Evolutionary conservation across 2,797 vertebrate species (phyloP), one percentile per base, ranked within the genome.

Genomic region (Xiphorhynchus erythropygius): DNA sequence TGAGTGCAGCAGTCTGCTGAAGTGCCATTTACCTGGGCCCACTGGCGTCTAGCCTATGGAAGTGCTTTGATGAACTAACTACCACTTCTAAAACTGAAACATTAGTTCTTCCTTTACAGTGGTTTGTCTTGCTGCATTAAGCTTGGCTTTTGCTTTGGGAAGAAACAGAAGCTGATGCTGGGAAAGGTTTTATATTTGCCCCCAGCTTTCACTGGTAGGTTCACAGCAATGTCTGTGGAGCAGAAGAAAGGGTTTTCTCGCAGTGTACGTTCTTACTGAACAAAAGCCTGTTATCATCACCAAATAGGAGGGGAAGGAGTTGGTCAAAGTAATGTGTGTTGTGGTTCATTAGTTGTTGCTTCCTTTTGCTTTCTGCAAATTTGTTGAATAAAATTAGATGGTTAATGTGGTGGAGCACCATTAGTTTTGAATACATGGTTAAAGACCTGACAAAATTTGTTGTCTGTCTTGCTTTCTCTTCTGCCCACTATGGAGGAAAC

Each of bases 401-500:
- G 19, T n/a, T n/a, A 86, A 27, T 84, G 35, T 59, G 87, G 55
- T 53, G 49, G 37, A 75, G 30, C 19, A 63, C n/a, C 18, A 7
- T 82, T 90, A 33, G 18, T 59, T 94, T 88, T 73, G 62, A 37
- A 46, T 71, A 60, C 10, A n/a, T 19, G 18, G 23, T 67, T 85
- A 84, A 65, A 83, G 33, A 30, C 49, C 28, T 77, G 42, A 76
- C 46, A 13, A 39, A 76, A 73, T 55, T 83, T 62, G 16, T 84
- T 55, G 18, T 67, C 68, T 96, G 56, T 39, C n/a, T 81, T 70
- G 17, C 70, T 96, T 97, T 84, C 78, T 44, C 27, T 89, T 81
- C 47, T 80, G 18, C 23, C 23, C 21, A 10, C 21, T 37, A 2
- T 32, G 25, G 28, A 84, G 32, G 62, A 64, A 80, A 41, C 22